Percentiles rank a stretch among this genome's conserved stretches.
Evolutionary conservation across 2,888 invertebrate genomes (phyloP).

Genomic region (Epirrita christyi): DNA sequence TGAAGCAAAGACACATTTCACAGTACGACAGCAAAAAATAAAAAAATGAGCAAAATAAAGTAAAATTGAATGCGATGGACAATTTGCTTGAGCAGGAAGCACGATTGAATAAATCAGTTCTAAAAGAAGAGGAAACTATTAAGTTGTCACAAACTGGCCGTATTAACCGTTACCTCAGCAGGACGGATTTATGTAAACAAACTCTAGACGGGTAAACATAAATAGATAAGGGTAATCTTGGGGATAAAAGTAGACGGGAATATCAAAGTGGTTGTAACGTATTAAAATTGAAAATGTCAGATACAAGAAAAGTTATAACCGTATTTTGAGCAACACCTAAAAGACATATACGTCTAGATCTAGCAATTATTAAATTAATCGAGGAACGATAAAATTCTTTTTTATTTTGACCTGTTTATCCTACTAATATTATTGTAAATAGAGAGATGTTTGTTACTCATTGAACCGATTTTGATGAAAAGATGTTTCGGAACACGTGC

Average conservation of each 20-base stretch:
- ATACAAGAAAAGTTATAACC: neutral
- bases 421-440: no score
- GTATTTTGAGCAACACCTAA: no score
- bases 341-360: no score
- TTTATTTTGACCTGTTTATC: no score
- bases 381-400: no score
- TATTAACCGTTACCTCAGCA: slow-evolving; percentile 68
- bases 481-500: no score
- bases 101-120: slow-evolving; percentile 52
- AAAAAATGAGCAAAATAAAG: slow-evolving; percentile 17
- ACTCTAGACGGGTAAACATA: slow-evolving; percentile 43
- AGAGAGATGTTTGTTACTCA: no score
- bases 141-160: slow-evolving; percentile 71
- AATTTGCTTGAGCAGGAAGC: slow-evolving; percentile 51
- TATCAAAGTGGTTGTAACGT: neutral
- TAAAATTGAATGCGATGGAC: slow-evolving; percentile 39
- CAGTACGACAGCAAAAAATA: neutral
- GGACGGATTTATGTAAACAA: slow-evolving; percentile 69
- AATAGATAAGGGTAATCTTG: slow-evolving; percentile 53
- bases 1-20: no score
- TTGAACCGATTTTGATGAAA: no score
- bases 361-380: no score
- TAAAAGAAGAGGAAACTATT: slow-evolving; percentile 76
- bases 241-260: slow-evolving; percentile 22
- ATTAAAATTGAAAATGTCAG: neutral